Evolutionary conservation across 2,888 invertebrate species (phyloP).

Genomic region (Ophion ventricosus): DNA sequence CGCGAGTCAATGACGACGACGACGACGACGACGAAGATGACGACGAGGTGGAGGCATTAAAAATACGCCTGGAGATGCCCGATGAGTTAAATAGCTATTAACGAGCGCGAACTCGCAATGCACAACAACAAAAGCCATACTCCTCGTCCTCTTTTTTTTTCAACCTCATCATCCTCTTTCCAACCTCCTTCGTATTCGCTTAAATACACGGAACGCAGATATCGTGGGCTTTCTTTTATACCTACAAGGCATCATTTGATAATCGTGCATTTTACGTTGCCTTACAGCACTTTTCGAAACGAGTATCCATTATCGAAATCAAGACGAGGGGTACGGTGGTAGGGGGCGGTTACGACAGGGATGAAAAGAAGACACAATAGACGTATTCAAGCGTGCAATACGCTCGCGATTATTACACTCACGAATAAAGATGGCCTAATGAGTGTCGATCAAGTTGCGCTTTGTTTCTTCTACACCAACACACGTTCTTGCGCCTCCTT

Average conservation of each 20-base stretch:
- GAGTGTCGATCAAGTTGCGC: background rate
- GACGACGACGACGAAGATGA: constrained; percentile 14
- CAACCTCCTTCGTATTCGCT: constrained; percentile 7
- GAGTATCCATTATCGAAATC: background rate
- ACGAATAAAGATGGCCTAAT: background rate
- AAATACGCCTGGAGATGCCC: constrained; percentile 51
- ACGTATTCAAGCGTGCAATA: background rate
- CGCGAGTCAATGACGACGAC: constrained; percentile 44
- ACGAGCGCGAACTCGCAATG: constrained; percentile 48
- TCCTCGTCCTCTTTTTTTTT: constrained; percentile 12
- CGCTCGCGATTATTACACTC: background rate
- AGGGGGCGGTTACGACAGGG: background rate
- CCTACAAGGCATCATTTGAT: background rate
- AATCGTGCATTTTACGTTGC: constrained; percentile 17
- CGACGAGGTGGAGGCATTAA: constrained; percentile 40
- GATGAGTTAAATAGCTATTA: constrained; percentile 63
- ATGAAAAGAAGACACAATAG: background rate
- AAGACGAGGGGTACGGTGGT: no score
- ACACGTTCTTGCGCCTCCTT: no score
- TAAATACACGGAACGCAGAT: constrained; percentile 10
- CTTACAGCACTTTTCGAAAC: constrained; percentile 15
- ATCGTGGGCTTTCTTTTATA: constrained; percentile 7
- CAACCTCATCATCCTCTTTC: background rate
- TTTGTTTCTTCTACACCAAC: no score
- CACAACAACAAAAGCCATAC: constrained; percentile 49